Evolutionary conservation across 2,888 invertebrate species (phyloP), one percentile per base, ranked within the genome.

Genomic region (Meliscaeva auricollis): DNA sequence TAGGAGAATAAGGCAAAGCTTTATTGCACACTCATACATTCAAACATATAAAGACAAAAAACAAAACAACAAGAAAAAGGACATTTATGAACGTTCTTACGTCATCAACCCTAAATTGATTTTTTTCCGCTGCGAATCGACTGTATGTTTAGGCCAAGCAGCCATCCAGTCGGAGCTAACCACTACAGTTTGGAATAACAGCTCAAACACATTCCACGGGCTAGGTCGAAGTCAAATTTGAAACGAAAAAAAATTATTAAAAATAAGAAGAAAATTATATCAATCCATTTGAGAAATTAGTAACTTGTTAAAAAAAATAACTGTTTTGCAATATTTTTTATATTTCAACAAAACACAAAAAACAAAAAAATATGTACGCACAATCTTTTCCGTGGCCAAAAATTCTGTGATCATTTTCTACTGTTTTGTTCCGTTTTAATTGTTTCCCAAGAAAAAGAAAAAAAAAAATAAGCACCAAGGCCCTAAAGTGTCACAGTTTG

Each of bases 31-130:
- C 64, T 35, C 13, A 50, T 41, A 72, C 80, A 38, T 20, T 69
- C 35, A 56, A 17, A 9, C 1, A 46, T 38, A 41, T 7, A 41
- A 46, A 8, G 17, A 20, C 41, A 17, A 9, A 46, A 41, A n/a
- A n/a, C n/a, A n/a, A 52, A 60, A 30, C 44, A 66, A 62, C 13
- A 44, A 15, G 73, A 20, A 77, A 74, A 54, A 80, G 46, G 50
- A 70, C 68, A 54, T 22, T 66, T 50, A 7, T 50, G 66, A 52
- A 15, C 62, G 79, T 69, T 84, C 88, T 88, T 88, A 88, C 88
- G 88, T 88, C 88, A 88, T 88, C 87, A 87, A 87, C 83, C 79
- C 79, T 87, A 74, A 74, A 74, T 78, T 78, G 68, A 77, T 20
- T 60, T 72, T 70, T 32, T 64, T 48, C 48, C 6, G 17, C 69